Percentiles rank a stretch among this genome's conserved stretches.
Evolutionary conservation across 2,113 vertebrate species (phyloP).

Genomic region (Rhombomys opimus): DNA sequence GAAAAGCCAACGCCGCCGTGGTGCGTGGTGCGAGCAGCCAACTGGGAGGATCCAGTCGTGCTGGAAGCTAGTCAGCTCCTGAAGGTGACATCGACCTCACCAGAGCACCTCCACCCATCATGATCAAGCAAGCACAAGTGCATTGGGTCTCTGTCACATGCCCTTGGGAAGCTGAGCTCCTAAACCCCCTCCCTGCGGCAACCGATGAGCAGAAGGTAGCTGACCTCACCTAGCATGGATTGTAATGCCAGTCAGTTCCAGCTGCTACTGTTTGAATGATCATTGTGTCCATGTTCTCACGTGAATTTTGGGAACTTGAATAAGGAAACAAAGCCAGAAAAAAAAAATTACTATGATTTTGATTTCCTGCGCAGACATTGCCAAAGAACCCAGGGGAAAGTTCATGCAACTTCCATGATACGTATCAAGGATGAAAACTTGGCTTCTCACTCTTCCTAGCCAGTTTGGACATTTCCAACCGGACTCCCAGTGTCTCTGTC

Average conservation of each 20-base stretch:
- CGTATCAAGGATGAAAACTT: neutral
- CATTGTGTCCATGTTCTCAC: neutral
- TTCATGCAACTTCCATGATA: neutral
- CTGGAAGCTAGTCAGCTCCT: neutral
- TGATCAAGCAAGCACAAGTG: neutral
- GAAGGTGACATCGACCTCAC: neutral
- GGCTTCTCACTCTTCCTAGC: neutral
- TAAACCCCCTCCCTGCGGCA: neutral
- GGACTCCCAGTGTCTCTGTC: neutral
- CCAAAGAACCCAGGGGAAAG: neutral
- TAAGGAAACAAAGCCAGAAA: neutral
- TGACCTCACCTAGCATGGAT: neutral
- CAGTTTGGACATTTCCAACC: neutral
- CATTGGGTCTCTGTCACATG: neutral
- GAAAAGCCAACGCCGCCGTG: neutral
- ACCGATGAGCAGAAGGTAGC: neutral
- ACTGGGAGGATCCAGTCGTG: neutral
- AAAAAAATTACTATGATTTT: neutral
- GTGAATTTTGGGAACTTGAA: neutral
- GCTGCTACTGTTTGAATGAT: neutral
- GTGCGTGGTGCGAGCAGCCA: accelerated
- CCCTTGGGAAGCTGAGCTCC: neutral
- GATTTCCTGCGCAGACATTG: neutral
- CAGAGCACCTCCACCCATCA: neutral
- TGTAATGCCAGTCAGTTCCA: neutral